Percentiles rank a stretch among this genome's conserved stretches.
Conservation (phyloP, 2,888 invertebrate genomes). For the Drepanosiphum platanoidis region DNA sequence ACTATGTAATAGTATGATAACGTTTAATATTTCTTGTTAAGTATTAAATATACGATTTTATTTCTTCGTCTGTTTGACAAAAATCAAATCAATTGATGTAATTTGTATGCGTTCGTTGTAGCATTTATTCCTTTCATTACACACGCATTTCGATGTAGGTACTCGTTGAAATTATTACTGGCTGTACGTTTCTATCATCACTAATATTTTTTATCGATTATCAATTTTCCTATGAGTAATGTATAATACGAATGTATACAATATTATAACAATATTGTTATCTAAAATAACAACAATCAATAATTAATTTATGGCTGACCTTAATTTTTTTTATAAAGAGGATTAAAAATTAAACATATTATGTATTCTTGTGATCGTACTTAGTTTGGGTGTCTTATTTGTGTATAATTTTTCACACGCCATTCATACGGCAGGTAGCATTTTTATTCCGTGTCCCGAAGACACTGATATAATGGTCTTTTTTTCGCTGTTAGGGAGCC, state of each 20-base stretch:
- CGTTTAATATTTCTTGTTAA: too few relatives aligned
- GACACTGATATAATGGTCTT: conserved; percentile 33
- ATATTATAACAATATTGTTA: background rate
- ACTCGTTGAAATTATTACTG: too few relatives aligned
- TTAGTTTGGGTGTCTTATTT: conserved; percentile 31
- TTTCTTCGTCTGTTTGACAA: too few relatives aligned
- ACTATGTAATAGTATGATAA: too few relatives aligned
- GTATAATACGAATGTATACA: too few relatives aligned
- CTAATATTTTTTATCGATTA: too few relatives aligned
- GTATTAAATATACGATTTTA: too few relatives aligned
- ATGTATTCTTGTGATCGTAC: conserved; percentile 19
- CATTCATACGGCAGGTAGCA: conserved; percentile 41
- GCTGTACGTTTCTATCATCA: background rate
- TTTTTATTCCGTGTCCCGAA: conserved; percentile 25
- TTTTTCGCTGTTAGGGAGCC: conserved; percentile 15
- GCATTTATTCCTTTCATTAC: too few relatives aligned
- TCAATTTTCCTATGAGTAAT: too few relatives aligned
- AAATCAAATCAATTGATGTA: too few relatives aligned
- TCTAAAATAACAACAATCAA: background rate
- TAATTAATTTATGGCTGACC: background rate
- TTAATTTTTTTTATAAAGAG: background rate
- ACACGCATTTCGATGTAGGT: too few relatives aligned
- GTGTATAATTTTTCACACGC: conserved; percentile 54
- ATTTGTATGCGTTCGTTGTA: too few relatives aligned
- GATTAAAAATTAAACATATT: conserved; percentile 11